Evolutionary conservation across 2,113 vertebrate species (phyloP).

Genomic region (Rhinolophus ferrumequinum): DNA sequence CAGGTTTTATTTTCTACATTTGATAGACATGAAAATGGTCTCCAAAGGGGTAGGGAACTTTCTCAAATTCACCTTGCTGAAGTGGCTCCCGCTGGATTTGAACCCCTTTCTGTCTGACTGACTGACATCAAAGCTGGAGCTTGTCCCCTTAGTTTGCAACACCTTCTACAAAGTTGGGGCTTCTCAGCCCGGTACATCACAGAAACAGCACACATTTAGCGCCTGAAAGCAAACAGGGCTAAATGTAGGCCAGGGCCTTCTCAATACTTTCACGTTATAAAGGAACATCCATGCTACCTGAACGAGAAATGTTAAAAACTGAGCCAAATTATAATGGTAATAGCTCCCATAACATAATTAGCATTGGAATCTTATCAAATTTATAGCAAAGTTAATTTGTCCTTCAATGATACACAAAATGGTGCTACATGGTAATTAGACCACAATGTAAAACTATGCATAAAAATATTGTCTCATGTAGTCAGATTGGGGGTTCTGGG

Average conservation of each 20-base stretch:
- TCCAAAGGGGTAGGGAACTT: background rate
- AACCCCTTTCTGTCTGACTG: background rate
- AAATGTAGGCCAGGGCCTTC: background rate
- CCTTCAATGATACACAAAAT: background rate
- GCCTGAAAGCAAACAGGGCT: background rate
- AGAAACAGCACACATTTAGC: background rate
- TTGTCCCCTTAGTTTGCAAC: background rate
- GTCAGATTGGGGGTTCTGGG: background rate
- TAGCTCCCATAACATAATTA: background rate
- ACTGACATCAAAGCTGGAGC: background rate
- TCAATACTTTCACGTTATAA: background rate
- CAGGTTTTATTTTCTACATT: background rate
- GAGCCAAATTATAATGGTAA: background rate
- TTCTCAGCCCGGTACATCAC: background rate
- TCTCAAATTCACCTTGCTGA: background rate
- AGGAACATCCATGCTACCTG: background rate
- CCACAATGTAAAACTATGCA: background rate
- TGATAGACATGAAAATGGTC: background rate
- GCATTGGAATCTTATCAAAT: background rate
- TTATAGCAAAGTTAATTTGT: background rate
- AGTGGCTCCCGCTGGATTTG: background rate
- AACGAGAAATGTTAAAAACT: background rate
- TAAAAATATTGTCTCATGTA: background rate
- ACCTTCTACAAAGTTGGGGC: background rate
- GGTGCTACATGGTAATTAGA: background rate